phyloP scores from a whole-genome alignment of 2,113 vertebrate species.

The Oreochromis aureus region DNA sequence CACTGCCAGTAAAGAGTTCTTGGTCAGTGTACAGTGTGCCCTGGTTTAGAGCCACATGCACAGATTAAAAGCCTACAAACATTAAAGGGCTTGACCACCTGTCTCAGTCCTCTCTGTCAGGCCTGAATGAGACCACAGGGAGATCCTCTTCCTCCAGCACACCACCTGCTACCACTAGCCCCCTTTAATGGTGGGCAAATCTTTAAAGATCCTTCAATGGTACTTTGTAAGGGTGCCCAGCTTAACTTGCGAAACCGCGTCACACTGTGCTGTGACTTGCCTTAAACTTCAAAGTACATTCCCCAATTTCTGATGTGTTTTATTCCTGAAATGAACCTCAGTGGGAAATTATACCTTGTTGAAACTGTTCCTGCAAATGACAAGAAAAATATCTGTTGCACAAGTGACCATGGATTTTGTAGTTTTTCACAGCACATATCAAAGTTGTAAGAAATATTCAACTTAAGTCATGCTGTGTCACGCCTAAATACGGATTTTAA shows the following conservation, averaged over 20 bases:
- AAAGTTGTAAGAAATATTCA: neutral
- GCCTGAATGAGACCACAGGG: constrained; percentile 64
- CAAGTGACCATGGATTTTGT: neutral
- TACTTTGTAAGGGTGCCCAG: constrained; percentile 46
- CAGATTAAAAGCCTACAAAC: constrained; percentile 60
- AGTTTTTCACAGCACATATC: neutral
- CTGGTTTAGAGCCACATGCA: constrained; percentile 46
- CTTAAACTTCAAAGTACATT: constrained; percentile 12
- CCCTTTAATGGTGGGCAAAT: constrained; percentile 46
- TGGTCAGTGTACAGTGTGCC: constrained; percentile 33
- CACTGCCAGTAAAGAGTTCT: constrained; percentile 44
- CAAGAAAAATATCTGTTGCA: neutral
- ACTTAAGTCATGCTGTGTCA: neutral
- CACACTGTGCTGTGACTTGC: neutral
- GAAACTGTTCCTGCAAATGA: neutral
- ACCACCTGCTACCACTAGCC: constrained; percentile 60
- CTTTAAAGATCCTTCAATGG: constrained; percentile 53
- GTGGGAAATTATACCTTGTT: neutral
- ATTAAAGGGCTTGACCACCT: constrained; percentile 70
- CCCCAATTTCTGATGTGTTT: neutral
- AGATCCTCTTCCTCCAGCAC: constrained; percentile 53
- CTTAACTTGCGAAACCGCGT: constrained; percentile 16
- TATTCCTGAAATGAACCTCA: neutral
- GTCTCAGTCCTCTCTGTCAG: constrained; percentile 58
- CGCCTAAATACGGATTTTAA: neutral